Conservation (phyloP, 2,797 vertebrate species). For the Falco columbarius region DNA sequence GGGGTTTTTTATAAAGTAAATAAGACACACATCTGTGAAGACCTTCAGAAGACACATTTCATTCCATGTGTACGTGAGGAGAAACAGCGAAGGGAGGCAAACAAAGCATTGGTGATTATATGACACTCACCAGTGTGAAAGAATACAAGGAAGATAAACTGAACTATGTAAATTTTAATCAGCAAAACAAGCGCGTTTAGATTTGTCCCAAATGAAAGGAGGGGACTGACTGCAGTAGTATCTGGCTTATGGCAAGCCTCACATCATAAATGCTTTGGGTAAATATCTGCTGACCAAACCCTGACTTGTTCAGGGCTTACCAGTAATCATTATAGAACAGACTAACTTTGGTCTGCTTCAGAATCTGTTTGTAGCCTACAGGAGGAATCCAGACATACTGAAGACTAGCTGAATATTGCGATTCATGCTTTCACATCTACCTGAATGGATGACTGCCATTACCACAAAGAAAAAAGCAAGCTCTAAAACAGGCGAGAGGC, state of each 20-base stretch:
- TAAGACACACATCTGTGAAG: neutral
- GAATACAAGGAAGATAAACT: neutral
- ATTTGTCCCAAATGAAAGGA: neutral
- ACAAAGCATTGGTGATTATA: neutral
- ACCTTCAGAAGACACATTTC: neutral
- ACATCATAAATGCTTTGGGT: neutral
- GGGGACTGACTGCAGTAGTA: neutral
- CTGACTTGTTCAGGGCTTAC: neutral
- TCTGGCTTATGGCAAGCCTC: neutral
- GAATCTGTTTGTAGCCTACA: neutral
- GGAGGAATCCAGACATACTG: neutral
- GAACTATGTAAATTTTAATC: neutral
- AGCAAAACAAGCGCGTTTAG: neutral
- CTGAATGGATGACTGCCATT: neutral
- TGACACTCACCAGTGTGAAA: neutral
- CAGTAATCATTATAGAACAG: neutral
- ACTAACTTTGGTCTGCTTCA: neutral
- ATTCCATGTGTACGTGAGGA: neutral
- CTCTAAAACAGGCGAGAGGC: neutral
- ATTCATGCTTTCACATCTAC: neutral
- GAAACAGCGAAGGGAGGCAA: neutral
- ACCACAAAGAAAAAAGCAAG: neutral
- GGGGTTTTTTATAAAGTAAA: neutral
- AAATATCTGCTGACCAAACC: neutral
- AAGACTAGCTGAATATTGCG: neutral